phyloP scores from a whole-genome alignment of 2,113 vertebrate genomes.

The Nipponia nippon region DNA sequence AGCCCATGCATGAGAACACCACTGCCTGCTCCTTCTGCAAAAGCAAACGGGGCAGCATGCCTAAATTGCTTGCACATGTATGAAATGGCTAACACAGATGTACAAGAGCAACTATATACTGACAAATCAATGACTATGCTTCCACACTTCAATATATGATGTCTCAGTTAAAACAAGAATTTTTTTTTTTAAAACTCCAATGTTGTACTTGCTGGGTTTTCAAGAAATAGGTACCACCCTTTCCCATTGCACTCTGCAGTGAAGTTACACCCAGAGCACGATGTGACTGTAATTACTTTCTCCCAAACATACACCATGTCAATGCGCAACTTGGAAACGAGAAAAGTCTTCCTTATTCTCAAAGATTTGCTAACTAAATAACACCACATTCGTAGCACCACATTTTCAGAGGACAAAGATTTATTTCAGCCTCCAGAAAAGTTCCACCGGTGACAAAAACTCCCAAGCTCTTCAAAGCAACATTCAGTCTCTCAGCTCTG shows the following conservation, averaged over 20 bases:
- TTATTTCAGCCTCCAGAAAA: neutral
- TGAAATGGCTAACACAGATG: neutral
- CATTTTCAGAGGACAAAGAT: neutral
- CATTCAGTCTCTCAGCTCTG: neutral
- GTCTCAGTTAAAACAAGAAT: neutral
- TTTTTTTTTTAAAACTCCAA: neutral
- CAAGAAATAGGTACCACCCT: neutral
- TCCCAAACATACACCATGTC: neutral
- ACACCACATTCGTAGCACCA: neutral
- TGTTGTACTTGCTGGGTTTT: neutral
- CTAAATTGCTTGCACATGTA: neutral
- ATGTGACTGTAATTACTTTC: neutral
- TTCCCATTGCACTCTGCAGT: slow-evolving; percentile 1
- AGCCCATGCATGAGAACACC: accelerated
- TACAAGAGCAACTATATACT: neutral
- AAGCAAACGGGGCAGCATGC: accelerated
- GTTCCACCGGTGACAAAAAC: neutral
- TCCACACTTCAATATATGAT: neutral
- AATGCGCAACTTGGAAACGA: neutral
- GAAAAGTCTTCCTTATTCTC: neutral
- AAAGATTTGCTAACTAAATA: neutral
- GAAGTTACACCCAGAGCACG: slow-evolving; percentile 21
- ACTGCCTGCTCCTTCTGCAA: neutral
- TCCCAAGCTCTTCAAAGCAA: neutral
- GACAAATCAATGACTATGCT: neutral